Evolutionary conservation across 2,797 vertebrate species (phyloP).

Genomic region (Neosilurus mollespiculum): DNA sequence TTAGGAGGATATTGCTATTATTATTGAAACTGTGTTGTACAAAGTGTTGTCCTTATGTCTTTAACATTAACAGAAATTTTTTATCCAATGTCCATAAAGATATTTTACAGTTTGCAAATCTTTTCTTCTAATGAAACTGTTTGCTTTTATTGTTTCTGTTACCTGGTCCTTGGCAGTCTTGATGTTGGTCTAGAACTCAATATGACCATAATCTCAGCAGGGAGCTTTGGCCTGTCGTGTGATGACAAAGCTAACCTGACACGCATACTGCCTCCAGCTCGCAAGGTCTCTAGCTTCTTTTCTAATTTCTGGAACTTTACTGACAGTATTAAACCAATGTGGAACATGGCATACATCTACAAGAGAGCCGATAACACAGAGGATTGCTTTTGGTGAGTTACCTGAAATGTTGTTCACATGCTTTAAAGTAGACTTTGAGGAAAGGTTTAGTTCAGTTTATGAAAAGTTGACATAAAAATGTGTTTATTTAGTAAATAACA

Average conservation of each 20-base stretch:
- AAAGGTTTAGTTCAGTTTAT: not conserved
- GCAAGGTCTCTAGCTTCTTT: slow-evolving; percentile 85
- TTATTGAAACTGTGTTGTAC: not conserved
- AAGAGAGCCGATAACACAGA: slow-evolving; percentile 77
- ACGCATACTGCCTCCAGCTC: slow-evolving; percentile 85
- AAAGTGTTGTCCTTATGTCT: too few species aligned
- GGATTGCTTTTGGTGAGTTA: slow-evolving; percentile 86
- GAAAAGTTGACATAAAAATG: not conserved
- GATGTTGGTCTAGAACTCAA: slow-evolving; percentile 72
- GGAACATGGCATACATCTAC: slow-evolving; percentile 83
- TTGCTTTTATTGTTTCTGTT: slow-evolving; percentile 4
- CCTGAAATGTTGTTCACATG: not conserved
- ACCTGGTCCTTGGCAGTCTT: slow-evolving; percentile 58
- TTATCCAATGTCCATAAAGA: not conserved
- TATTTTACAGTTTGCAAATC: not conserved
- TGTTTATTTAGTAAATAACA: not conserved
- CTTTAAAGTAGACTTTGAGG: not conserved
- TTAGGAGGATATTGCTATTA: not conserved
- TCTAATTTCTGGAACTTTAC: slow-evolving; percentile 78
- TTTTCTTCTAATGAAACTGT: not conserved
- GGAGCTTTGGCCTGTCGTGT: slow-evolving; percentile 88
- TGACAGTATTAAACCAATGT: slow-evolving; percentile 65
- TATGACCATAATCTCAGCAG: slow-evolving; percentile 87
- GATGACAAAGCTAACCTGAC: slow-evolving; percentile 83
- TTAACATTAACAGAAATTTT: not conserved